Conservation (phyloP, 2,113 vertebrate genomes). For the Mesitornis unicolor region DNA sequence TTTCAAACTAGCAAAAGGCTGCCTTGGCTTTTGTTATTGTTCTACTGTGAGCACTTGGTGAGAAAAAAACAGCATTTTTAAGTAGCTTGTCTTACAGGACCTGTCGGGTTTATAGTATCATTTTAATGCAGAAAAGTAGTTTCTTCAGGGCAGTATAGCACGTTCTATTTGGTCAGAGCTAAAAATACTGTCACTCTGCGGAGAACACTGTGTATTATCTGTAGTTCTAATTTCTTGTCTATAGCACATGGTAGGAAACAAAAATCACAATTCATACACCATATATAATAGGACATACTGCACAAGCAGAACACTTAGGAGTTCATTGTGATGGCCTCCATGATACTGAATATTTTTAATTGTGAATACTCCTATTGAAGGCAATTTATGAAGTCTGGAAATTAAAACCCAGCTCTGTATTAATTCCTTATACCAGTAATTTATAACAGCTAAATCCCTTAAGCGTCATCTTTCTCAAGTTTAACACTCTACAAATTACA, state of each 20-base stretch:
- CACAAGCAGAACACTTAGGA: not conserved
- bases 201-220: not conserved
- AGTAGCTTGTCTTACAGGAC: not conserved
- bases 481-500: not conserved
- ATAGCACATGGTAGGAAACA: not conserved
- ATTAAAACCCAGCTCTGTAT: not conserved
- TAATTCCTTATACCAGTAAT: not conserved
- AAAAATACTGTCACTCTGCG: not conserved
- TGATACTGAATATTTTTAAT: not conserved
- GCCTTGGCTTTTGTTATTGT: not conserved
- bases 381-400: not conserved
- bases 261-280: not conserved
- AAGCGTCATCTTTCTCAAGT: not conserved
- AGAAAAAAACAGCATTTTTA: not conserved
- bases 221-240: not conserved
- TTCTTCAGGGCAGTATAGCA: not conserved
- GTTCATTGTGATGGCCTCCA: not conserved
- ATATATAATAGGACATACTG: not conserved
- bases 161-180: not conserved
- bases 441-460: not conserved
- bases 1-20: not conserved
- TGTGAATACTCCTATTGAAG: not conserved
- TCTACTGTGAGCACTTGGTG: not conserved
- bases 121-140: not conserved
- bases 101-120: not conserved